phyloP scores from a whole-genome alignment of 30 jellyfish, hydroid and myxozoan genomes.

The Aurelia sp. region DNA sequence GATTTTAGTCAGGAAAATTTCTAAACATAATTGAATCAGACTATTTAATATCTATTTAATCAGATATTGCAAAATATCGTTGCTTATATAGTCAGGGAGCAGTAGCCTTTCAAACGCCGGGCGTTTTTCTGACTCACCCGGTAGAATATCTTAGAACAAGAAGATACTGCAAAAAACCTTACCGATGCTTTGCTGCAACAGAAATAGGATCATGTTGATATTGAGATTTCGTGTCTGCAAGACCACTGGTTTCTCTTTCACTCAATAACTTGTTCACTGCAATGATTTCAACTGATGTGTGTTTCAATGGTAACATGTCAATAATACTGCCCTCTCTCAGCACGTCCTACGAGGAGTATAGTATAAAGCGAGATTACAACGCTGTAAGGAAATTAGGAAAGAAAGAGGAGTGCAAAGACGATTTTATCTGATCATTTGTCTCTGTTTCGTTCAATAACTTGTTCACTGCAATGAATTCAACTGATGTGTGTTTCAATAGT shows the following conservation, averaged over 20 bases:
- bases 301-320: constrained; percentile 85
- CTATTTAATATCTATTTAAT: too few species aligned
- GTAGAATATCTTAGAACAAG: background rate
- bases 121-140: too few species aligned
- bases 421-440: too few species aligned
- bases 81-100: too few species aligned
- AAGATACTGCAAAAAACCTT: background rate
- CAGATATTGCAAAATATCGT: too few species aligned
- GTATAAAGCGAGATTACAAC: too few species aligned
- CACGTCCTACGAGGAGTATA: constrained; percentile 43
- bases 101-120: too few species aligned
- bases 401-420: too few species aligned
- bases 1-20: too few species aligned
- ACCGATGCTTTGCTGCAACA: constrained; percentile 94
- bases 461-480: constrained; percentile 81
- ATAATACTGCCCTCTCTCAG: constrained; percentile 64
- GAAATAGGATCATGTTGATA: constrained; percentile 92
- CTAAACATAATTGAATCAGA: too few species aligned
- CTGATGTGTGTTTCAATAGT: constrained; percentile 83
- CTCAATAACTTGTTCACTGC: constrained; percentile 85
- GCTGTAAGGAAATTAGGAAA: too few species aligned
- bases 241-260: constrained; percentile 97
- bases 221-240: constrained; percentile 92
- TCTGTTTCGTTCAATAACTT: background rate
- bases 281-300: constrained; percentile 82